Conservation (phyloP, 1,140 invertebrate genomes). For the Glossosoma conforme region DNA sequence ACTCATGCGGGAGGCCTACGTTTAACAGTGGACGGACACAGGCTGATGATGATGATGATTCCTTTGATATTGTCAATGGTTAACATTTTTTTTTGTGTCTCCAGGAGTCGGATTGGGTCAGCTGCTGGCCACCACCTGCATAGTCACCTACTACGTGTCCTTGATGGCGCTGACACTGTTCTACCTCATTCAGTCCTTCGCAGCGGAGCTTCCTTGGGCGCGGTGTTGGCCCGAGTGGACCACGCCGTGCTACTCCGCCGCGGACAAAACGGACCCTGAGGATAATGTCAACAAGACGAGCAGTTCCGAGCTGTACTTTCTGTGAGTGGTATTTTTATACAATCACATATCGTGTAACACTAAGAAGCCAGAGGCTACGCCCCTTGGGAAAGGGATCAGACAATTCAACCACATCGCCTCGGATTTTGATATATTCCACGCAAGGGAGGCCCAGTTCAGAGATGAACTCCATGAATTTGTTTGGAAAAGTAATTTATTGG, state of each 20-base stretch:
- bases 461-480: too few relatives aligned
- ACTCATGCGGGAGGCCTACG: too few relatives aligned
- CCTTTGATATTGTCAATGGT: too few relatives aligned
- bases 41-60: too few relatives aligned
- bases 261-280: conserved; percentile 29
- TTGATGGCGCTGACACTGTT: conserved; percentile 74
- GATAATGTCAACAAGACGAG: conserved; percentile 34
- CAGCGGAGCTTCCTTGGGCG: conserved; percentile 60
- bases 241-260: conserved; percentile 38
- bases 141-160: conserved; percentile 74
- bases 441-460: too few relatives aligned
- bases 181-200: conserved; percentile 65
- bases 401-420: too few relatives aligned
- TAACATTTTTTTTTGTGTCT: too few relatives aligned
- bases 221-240: conserved; percentile 59
- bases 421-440: too few relatives aligned
- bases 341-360: neutral
- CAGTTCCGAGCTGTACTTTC: conserved; percentile 46
- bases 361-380: neutral
- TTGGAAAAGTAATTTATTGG: too few relatives aligned
- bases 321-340: conserved; percentile 33
- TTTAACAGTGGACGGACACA: too few relatives aligned
- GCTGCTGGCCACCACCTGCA: conserved; percentile 64
- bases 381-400: too few relatives aligned
- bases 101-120: conserved; percentile 77